phyloP scores from a whole-genome alignment of 2,888 invertebrate species.

The Suillia variegata region DNA sequence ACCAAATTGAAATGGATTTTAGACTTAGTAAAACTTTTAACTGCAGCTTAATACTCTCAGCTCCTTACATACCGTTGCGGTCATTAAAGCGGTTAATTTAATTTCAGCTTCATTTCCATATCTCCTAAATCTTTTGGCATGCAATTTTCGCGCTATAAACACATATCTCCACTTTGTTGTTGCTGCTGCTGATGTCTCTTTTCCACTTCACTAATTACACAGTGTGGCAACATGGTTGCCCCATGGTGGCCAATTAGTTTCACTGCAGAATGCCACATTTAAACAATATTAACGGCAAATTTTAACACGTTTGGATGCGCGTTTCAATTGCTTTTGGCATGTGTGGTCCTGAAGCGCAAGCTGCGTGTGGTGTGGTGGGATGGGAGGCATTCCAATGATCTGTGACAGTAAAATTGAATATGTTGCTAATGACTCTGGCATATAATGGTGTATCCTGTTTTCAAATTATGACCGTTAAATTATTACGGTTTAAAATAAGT shows the following conservation, averaged over 20 bases:
- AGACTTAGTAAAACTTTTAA: too few relatives aligned
- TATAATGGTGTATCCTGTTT: neutral
- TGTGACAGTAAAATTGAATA: neutral
- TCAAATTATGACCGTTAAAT: neutral
- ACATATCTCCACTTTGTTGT: too few relatives aligned
- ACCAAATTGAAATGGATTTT: too few relatives aligned
- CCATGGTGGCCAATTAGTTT: slow-evolving; percentile 38
- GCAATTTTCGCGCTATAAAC: neutral
- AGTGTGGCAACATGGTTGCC: neutral
- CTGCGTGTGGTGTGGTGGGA: too few relatives aligned
- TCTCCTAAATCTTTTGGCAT: neutral
- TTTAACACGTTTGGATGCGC: neutral
- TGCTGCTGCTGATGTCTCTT: too few relatives aligned
- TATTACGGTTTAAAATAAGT: neutral
- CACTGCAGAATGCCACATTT: slow-evolving; percentile 19
- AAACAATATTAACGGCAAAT: neutral
- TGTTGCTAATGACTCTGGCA: neutral
- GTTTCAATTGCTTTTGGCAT: neutral
- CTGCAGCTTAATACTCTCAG: too few relatives aligned
- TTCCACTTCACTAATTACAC: neutral
- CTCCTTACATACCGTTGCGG: neutral
- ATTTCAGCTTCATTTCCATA: too few relatives aligned
- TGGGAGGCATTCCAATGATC: neutral
- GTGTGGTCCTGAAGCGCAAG: too few relatives aligned
- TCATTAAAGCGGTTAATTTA: neutral